A percentile compares a stretch with the other conserved stretches of the same genome.
These are phyloP conservation scores for Urocynchramus pylzowi DNA, from an alignment of 2,113 vertebrate species.

Conservation along the genomic window DNA sequence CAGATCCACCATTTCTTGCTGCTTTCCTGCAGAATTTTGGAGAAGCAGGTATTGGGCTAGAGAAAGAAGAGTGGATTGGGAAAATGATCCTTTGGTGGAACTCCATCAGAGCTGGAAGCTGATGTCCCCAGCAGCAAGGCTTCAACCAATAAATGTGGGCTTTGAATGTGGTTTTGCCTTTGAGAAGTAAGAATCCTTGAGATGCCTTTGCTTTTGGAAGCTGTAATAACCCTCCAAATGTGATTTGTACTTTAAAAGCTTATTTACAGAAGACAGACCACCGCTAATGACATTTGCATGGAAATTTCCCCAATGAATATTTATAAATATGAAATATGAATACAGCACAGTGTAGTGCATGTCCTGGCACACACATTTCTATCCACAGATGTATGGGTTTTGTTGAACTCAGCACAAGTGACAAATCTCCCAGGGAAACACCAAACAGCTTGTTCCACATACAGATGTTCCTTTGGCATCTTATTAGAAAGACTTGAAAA, in stretches of 20 bases:
- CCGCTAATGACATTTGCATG: constrained; percentile 36
- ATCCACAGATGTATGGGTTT: background rate
- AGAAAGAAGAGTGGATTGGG: background rate
- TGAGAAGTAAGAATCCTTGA: constrained; percentile 6
- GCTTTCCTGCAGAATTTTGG: background rate
- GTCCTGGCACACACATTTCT: background rate
- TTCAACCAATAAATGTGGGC: background rate
- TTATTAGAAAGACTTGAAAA: constrained; percentile 50
- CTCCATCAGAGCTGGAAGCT: background rate
- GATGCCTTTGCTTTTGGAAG: background rate
- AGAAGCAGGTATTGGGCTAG: background rate
- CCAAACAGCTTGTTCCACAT: constrained; percentile 26
- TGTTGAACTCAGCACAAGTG: constrained; percentile 30
- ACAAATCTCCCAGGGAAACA: constrained; percentile 25
- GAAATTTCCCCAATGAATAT: constrained; percentile 50
- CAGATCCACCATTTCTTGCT: background rate
- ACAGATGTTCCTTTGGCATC: constrained; percentile 50
- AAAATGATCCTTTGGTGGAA: background rate
- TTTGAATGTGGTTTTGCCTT: background rate
- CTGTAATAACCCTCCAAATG: background rate
- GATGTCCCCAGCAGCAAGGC: background rate
- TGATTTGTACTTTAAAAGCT: constrained; percentile 26
- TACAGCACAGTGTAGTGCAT: background rate
- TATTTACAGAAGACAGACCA: constrained; percentile 45
- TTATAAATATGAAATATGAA: background rate